phyloP scores from a whole-genome alignment of 2,113 vertebrate species.

The Ceyx cyanopectus region DNA sequence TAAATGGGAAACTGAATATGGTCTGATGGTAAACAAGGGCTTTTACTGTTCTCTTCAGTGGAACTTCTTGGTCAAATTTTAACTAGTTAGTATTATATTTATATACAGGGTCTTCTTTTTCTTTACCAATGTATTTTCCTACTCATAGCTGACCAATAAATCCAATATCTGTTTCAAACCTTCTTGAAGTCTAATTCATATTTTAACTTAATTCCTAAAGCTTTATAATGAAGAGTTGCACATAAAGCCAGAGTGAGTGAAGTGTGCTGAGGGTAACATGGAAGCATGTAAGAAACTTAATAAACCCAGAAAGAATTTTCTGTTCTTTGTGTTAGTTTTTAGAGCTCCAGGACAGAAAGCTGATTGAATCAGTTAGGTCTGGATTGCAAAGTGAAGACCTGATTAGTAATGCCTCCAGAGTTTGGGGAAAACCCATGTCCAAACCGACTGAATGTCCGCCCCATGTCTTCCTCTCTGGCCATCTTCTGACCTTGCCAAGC shows the following conservation, averaged over 20 bases:
- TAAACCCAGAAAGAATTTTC: neutral
- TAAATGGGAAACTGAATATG: slow-evolving; percentile 88
- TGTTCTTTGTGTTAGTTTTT: neutral
- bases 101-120: slow-evolving; percentile 96
- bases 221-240: neutral
- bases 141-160: slow-evolving; percentile 99
- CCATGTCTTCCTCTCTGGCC: fast-evolving
- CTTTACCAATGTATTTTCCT: slow-evolving; percentile 99
- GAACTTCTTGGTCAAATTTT: slow-evolving; percentile 90
- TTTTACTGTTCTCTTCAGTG: slow-evolving; percentile 91
- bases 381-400: neutral
- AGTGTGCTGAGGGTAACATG: neutral
- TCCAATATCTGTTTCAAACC: slow-evolving; percentile 94
- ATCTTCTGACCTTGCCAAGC: neutral
- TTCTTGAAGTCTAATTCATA: slow-evolving; percentile 86
- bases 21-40: slow-evolving; percentile 97
- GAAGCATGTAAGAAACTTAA: neutral
- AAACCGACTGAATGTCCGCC: neutral
- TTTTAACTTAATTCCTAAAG: slow-evolving; percentile 40
- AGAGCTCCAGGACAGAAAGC: neutral
- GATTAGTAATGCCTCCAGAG: neutral
- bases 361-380: neutral
- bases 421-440: neutral
- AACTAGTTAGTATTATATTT: slow-evolving; percentile 93
- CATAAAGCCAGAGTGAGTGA: fast-evolving